Percentiles rank a stretch among this genome's conserved stretches.
phyloP scores from a whole-genome alignment of 2,888 invertebrate species.

The Ochlodes sylvanus region DNA sequence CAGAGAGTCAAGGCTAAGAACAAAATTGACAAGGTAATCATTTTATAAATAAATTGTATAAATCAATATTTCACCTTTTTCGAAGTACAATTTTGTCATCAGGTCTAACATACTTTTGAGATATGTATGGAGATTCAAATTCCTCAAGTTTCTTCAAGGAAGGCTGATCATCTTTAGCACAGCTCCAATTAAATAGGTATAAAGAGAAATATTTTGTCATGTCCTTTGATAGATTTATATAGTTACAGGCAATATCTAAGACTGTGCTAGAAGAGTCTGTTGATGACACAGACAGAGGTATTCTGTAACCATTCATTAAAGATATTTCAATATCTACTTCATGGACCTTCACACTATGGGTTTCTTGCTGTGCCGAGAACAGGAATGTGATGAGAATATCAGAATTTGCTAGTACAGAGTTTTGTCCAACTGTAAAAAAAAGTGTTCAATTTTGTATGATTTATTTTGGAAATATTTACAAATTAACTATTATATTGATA shows the following conservation, averaged over 20 bases:
- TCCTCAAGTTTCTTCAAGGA: slow-evolving; percentile 96
- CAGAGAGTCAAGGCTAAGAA: neutral
- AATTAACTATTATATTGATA: too few relatives aligned
- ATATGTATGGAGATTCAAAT: slow-evolving; percentile 98
- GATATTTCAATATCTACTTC: slow-evolving; percentile 92
- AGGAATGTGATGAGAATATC: slow-evolving; percentile 94
- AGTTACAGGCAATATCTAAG: slow-evolving; percentile 92
- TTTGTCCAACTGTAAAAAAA: slow-evolving; percentile 92
- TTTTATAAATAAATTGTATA: slow-evolving; percentile 1
- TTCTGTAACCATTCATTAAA: slow-evolving; percentile 94
- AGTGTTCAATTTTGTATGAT: neutral
- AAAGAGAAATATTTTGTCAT: slow-evolving; percentile 95
- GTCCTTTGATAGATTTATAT: slow-evolving; percentile 92
- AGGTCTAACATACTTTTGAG: slow-evolving; percentile 90
- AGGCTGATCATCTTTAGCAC: slow-evolving; percentile 88
- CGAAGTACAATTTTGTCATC: slow-evolving; percentile 93
- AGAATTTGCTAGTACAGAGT: slow-evolving; percentile 90
- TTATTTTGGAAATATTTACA: neutral
- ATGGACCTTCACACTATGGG: slow-evolving; percentile 87
- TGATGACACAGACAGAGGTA: slow-evolving; percentile 91
- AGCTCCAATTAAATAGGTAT: slow-evolving; percentile 92
- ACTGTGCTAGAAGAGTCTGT: slow-evolving; percentile 94
- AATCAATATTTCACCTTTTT: slow-evolving; percentile 87
- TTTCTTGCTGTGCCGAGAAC: slow-evolving; percentile 96
- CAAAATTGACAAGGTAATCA: neutral